Percentiles rank a stretch among this genome's conserved stretches.
phyloP scores from a whole-genome alignment of 2,797 vertebrate species.

The Labeo calbasu region DNA sequence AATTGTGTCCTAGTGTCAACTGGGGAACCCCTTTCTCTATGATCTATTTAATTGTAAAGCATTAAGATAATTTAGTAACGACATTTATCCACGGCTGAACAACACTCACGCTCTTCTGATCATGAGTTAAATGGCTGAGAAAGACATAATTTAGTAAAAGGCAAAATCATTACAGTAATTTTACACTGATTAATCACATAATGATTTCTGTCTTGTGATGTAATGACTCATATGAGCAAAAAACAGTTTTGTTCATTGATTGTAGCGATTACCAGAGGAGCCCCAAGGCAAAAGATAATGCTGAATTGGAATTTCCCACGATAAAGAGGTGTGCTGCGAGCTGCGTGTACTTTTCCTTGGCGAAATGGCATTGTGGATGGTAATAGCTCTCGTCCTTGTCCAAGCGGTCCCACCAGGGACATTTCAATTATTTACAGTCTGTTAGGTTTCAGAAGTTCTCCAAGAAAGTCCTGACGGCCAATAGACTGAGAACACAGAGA shows the following conservation, averaged over 20 bases:
- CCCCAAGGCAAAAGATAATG: slow-evolving; percentile 37
- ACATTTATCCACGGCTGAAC: neutral
- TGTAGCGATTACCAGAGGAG: slow-evolving; percentile 33
- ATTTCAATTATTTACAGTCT: slow-evolving; percentile 40
- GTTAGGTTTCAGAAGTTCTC: slow-evolving; percentile 24
- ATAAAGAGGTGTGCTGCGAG: slow-evolving; percentile 23
- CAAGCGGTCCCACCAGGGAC: slow-evolving; percentile 19
- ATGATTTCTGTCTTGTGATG: slow-evolving; percentile 33
- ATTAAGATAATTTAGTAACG: slow-evolving; percentile 32
- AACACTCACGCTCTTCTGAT: slow-evolving; percentile 28
- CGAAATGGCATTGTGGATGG: neutral
- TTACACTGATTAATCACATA: slow-evolving; percentile 19
- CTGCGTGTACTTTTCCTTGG: slow-evolving; percentile 27
- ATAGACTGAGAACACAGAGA: slow-evolving; percentile 16
- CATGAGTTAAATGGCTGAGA: slow-evolving; percentile 26
- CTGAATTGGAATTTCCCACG: slow-evolving; percentile 35
- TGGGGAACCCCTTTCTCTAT: slow-evolving; percentile 55
- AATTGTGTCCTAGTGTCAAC: slow-evolving; percentile 66
- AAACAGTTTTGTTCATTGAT: slow-evolving; percentile 31
- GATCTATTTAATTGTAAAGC: slow-evolving; percentile 37
- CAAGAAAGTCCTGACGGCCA: neutral
- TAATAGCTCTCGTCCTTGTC: slow-evolving; percentile 20
- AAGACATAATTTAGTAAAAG: slow-evolving; percentile 26
- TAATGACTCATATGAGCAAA: slow-evolving; percentile 41
- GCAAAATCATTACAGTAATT: slow-evolving; percentile 43